Conservation (phyloP, 2,888 invertebrate species). For the Scelioninae gen. 2 region DNA sequence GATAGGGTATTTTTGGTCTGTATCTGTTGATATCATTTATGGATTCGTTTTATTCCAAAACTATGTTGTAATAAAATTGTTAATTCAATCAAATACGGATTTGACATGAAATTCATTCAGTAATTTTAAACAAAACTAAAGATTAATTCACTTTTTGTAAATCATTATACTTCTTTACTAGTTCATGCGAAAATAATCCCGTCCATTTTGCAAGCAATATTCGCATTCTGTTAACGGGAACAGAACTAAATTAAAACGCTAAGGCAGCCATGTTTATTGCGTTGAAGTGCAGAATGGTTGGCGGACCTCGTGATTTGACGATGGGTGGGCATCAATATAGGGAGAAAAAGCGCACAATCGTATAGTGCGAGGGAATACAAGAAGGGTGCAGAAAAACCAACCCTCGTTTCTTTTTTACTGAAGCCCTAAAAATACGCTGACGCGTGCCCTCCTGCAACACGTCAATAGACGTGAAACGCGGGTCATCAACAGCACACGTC, state of each 20-base stretch:
- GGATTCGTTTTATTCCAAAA: no score
- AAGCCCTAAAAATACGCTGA: conserved; percentile 61
- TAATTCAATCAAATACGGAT: no score
- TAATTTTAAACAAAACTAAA: not conserved
- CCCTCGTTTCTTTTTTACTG: conserved; percentile 62
- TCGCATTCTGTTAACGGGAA: conserved; percentile 16
- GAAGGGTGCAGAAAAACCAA: conserved; percentile 58
- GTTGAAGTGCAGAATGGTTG: conserved; percentile 60
- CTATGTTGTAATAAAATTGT: no score
- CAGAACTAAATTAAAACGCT: conserved; percentile 28
- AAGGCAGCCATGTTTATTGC: conserved; percentile 39
- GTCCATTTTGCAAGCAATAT: conserved; percentile 10
- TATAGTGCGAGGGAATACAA: conserved; percentile 64
- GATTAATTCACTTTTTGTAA: not conserved
- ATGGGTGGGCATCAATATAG: conserved; percentile 63
- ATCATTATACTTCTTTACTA: not conserved
- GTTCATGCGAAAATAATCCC: not conserved
- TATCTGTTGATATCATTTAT: no score
- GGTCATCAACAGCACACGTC: conserved; percentile 39
- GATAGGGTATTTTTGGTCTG: no score
- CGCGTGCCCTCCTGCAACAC: conserved; percentile 48
- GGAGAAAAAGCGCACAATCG: conserved; percentile 49
- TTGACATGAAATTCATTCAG: no score
- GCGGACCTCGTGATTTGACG: conserved; percentile 67
- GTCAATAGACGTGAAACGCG: conserved; percentile 24